These are phyloP conservation scores for Antheraea mylitta DNA, from an alignment of 1,140 invertebrate genomes.

Conservation along the genomic window DNA sequence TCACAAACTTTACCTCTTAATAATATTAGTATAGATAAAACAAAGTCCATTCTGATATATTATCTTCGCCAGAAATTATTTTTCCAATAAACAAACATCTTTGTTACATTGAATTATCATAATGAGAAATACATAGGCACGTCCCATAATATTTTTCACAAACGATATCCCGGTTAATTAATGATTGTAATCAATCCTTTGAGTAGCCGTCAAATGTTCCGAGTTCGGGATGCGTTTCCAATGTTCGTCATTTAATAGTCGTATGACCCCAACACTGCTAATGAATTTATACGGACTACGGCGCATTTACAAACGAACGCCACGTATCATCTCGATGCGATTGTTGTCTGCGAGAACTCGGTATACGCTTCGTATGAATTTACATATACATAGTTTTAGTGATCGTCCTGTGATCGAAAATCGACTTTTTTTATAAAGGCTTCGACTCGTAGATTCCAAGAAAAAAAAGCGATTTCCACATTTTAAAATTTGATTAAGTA, in stretches of 20 bases:
- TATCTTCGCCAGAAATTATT: too few species aligned
- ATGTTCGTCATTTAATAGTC: constrained; percentile 47
- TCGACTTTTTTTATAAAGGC: too few species aligned
- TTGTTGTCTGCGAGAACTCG: constrained; percentile 10
- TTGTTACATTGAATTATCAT: too few species aligned
- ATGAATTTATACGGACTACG: constrained; percentile 50
- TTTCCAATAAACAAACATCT: too few species aligned
- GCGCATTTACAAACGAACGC: constrained; percentile 38
- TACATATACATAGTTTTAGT: not conserved
- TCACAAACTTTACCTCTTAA: too few species aligned
- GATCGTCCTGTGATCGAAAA: too few species aligned
- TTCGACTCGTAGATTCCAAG: too few species aligned
- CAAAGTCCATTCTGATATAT: too few species aligned
- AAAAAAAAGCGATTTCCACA: too few species aligned
- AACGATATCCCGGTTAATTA: not conserved
- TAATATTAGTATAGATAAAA: too few species aligned
- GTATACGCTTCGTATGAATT: constrained; percentile 12
- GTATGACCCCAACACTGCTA: constrained; percentile 23
- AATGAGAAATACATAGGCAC: too few species aligned
- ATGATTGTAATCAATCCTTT: constrained; percentile 50
- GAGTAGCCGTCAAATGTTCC: constrained; percentile 33
- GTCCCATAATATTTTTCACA: not conserved
- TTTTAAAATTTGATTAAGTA: too few species aligned
- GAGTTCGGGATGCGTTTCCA: constrained; percentile 48
- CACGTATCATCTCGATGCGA: not conserved